A percentile compares a stretch with the other conserved stretches of the same genome.
These are phyloP conservation scores for Calyptomena viridis DNA, from an alignment of 2,113 vertebrate genomes.

Conservation along the genomic window DNA sequence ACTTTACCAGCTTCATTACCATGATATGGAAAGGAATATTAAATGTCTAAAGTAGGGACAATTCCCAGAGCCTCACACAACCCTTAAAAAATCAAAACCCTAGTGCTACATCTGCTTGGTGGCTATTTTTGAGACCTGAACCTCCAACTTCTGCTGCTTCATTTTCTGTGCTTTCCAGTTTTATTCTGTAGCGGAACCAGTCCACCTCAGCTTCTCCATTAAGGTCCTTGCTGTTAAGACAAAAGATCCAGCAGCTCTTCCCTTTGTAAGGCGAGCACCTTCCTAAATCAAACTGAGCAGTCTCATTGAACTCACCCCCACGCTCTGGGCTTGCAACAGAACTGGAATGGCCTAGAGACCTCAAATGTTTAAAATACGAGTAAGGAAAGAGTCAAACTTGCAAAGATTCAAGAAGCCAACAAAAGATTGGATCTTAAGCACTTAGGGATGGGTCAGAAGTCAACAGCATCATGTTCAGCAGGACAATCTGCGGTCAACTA, in stretches of 20 bases:
- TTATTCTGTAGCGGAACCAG: neutral
- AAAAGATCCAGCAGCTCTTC: neutral
- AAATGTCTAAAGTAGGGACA: neutral
- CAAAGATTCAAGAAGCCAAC: neutral
- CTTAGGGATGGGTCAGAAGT: neutral
- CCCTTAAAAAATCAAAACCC: neutral
- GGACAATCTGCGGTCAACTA: neutral
- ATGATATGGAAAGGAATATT: neutral
- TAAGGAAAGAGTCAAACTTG: neutral
- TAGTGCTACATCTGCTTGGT: neutral
- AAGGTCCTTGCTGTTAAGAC: neutral
- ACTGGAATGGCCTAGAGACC: neutral
- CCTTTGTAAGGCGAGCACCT: fast-evolving
- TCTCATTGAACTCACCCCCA: neutral
- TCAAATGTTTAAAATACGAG: neutral
- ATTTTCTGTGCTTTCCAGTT: neutral
- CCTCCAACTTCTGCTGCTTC: neutral
- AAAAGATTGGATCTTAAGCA: neutral
- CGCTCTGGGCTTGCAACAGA: neutral
- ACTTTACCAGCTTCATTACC: conserved; percentile 18
- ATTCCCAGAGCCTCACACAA: neutral
- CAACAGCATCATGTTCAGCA: neutral
- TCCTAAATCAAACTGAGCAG: neutral
- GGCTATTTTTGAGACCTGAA: neutral
- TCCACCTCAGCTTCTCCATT: neutral